Evolutionary conservation across 2,888 invertebrate species (phyloP).

Genomic region (Tanytarsus gracilentus): DNA sequence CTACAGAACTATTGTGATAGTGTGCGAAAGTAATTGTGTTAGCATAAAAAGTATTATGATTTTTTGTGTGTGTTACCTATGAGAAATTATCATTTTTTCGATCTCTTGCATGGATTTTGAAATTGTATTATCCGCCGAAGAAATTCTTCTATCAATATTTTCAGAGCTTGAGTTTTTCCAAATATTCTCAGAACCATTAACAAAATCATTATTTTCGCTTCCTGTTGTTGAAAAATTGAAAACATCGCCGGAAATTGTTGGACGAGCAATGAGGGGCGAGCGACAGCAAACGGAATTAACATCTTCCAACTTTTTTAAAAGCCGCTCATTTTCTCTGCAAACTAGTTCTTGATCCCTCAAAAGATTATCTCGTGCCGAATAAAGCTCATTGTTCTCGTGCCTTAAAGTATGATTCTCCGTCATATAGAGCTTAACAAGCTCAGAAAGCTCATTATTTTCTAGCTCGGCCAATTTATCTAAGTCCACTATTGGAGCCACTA

Average conservation of each 20-base stretch:
- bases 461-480: slow-evolving; percentile 64
- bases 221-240: slow-evolving; percentile 36
- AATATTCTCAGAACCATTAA: slow-evolving; percentile 48
- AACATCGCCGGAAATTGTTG: slow-evolving; percentile 56
- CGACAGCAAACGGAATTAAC: slow-evolving; percentile 75
- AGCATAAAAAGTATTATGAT: not conserved
- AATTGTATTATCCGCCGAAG: slow-evolving; percentile 42
- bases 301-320: slow-evolving; percentile 79
- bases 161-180: slow-evolving; percentile 52
- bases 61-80: slow-evolving; percentile 44
- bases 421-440: slow-evolving; percentile 78
- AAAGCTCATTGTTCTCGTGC: slow-evolving; percentile 78
- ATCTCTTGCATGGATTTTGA: slow-evolving; percentile 58
- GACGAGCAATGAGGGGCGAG: slow-evolving; percentile 70
- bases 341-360: slow-evolving; percentile 83
- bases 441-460: slow-evolving; percentile 69
- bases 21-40: not conserved
- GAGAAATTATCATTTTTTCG: slow-evolving; percentile 54
- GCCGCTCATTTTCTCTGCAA: slow-evolving; percentile 80
- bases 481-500: slow-evolving; percentile 52
- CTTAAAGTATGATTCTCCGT: slow-evolving; percentile 68
- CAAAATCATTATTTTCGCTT: slow-evolving; percentile 34
- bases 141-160: slow-evolving; percentile 40
- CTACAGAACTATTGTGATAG: not conserved
- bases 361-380: slow-evolving; percentile 66